phyloP scores from a whole-genome alignment of 2,113 vertebrate genomes.

The Clarias magur region DNA sequence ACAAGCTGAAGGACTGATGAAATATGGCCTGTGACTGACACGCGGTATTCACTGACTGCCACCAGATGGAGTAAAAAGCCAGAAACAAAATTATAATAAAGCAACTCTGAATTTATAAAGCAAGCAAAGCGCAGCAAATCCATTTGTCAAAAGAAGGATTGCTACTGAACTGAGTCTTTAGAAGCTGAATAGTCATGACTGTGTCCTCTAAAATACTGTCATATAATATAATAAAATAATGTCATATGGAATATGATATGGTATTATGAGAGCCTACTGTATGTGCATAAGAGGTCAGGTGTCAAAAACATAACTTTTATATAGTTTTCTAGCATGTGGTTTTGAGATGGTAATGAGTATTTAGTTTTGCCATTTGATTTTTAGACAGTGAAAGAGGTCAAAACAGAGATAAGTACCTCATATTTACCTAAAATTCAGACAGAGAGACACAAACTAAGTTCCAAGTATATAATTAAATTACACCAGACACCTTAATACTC shows the following conservation, averaged over 20 bases:
- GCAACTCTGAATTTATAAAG: background rate
- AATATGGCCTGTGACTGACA: background rate
- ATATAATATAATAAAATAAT: too few relatives aligned
- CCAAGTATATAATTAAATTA: background rate
- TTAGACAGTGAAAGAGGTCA: background rate
- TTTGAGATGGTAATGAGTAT: background rate
- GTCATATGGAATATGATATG: too few relatives aligned
- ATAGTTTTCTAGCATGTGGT: background rate
- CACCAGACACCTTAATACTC: background rate
- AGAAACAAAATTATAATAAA: background rate
- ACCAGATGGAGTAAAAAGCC: constrained; percentile 7
- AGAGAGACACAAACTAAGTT: background rate
- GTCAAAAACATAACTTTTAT: background rate
- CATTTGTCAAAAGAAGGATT: background rate
- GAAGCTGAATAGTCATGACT: too few relatives aligned
- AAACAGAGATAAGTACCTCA: background rate
- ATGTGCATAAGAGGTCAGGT: background rate
- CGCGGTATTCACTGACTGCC: background rate
- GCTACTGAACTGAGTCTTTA: background rate
- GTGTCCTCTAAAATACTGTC: too few relatives aligned
- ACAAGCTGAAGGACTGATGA: background rate
- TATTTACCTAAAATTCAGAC: background rate
- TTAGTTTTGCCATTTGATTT: background rate
- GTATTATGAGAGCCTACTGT: too few relatives aligned
- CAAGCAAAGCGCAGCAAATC: background rate